Evolutionary conservation across 2,113 vertebrate species (phyloP), one percentile per base, ranked within the genome.

Genomic region (Scolopax mira): DNA sequence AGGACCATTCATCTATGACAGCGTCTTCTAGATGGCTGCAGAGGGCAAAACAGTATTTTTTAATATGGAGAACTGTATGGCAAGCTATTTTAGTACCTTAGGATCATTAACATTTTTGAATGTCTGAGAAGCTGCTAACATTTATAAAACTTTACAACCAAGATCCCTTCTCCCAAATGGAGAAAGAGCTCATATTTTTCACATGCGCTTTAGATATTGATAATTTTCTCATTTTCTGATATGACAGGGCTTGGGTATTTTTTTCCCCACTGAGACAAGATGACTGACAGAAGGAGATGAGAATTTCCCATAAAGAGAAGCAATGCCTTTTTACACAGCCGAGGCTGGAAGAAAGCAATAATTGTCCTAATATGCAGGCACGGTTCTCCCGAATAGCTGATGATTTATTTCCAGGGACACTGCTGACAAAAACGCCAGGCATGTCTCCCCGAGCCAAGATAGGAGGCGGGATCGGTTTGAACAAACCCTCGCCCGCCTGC

Each of bases 221-320:
- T 89, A 87, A 91, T 93, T 95, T 96, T 93, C 95, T 97, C 91
- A 93, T 94, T 96, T 96, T 96, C 80, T 97, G 91, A 90, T 92
- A 83, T 90, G 89, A 72, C 27, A 94, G 86, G 66, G 64, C 70
- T 94, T 62, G 14, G 33, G 75, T 22, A 42, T n/a, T 93, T 89
- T 93, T 21, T 49, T 79, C 42, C 79, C 79, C 12, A 5, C 79
- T 69, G 85, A 88, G 91, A 85, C 88, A 88, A 91, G 70, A 66
- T 46, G 57, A 96, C 89, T 96, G 96, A 93, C 85, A 90, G 96
- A 89, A 79, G 22, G 78, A 90, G 93, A 90, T 58, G 93, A 94
- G 93, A 57, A 60, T 93, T 94, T 96, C 82, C 94, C 95, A 82
- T 49, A 83, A 82, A 84, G 84, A 92, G 82, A 79, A 65, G 81